Evolutionary conservation across 2,888 invertebrate genomes (phyloP).

Genomic region (Epistrophella euchroma): DNA sequence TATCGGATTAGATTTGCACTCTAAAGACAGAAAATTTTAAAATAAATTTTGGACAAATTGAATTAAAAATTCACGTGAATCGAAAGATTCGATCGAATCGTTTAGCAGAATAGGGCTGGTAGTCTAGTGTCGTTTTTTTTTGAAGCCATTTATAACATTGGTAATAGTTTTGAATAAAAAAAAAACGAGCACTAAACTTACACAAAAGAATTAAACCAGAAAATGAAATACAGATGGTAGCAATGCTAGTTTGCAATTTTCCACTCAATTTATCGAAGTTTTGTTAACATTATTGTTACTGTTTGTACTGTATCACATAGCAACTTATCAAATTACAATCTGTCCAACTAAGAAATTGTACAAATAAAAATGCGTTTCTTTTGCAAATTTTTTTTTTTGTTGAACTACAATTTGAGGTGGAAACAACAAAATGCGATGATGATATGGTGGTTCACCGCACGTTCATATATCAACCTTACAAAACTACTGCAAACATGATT

Average conservation of each 20-base stretch:
- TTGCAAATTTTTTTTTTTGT: constrained; percentile 1
- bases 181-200: no score
- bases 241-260: background rate
- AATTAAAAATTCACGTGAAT: no score
- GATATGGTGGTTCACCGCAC: constrained; percentile 38
- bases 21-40: no score
- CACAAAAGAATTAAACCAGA: no score
- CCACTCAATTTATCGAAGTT: background rate
- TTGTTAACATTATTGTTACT: background rate
- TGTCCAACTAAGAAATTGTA: background rate
- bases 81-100: no score
- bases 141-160: no score
- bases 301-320: background rate
- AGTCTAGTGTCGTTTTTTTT: no score
- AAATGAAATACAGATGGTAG: no score
- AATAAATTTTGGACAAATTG: no score
- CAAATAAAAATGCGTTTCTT: background rate
- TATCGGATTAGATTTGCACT: no score
- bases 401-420: constrained; percentile 5
- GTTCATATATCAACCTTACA: constrained; percentile 49
- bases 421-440: constrained; percentile 6
- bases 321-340: background rate
- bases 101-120: no score
- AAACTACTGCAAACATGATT: constrained; percentile 70
- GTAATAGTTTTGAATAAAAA: no score